A percentile compares a stretch with the other conserved stretches of the same genome.
Conservation (phyloP, 1,140 invertebrate genomes). For the Steinernema feltiae region DNA sequence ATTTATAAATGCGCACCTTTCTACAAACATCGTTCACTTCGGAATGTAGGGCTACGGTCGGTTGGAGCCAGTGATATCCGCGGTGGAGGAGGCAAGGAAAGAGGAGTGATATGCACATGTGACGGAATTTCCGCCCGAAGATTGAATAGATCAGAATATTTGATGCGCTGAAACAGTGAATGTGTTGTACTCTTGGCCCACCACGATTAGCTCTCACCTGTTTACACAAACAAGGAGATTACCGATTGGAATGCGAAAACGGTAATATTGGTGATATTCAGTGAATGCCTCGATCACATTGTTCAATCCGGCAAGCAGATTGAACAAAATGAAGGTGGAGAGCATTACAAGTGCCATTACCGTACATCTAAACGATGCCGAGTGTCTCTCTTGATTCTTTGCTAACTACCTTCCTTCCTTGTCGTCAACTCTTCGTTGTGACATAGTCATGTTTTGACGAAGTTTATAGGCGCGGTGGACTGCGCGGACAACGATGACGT, state of each 20-base stretch:
- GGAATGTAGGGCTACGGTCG: neutral
- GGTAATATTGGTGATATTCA: slow-evolving; percentile 17
- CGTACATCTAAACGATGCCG: slow-evolving; percentile 44
- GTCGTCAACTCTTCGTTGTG: slow-evolving; percentile 39
- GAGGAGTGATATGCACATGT: slow-evolving; percentile 36
- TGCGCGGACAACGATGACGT: slow-evolving; percentile 42
- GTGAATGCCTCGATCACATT: slow-evolving; percentile 51
- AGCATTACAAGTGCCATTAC: slow-evolving; percentile 55
- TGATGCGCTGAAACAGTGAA: slow-evolving; percentile 25
- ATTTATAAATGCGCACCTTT: neutral
- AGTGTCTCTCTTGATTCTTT: neutral
- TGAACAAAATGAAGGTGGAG: slow-evolving; percentile 51
- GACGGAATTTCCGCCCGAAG: slow-evolving; percentile 34
- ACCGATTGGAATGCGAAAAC: slow-evolving; percentile 48
- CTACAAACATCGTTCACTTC: neutral
- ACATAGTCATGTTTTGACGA: slow-evolving; percentile 40
- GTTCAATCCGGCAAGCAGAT: slow-evolving; percentile 52
- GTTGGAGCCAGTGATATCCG: slow-evolving; percentile 7
- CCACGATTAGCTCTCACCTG: slow-evolving; percentile 36
- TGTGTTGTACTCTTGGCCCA: neutral
- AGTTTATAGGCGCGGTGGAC: slow-evolving; percentile 47
- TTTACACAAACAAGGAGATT: slow-evolving; percentile 54
- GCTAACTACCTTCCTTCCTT: slow-evolving; percentile 35
- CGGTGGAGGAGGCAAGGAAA: slow-evolving; percentile 11
- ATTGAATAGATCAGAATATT: slow-evolving; percentile 38